Conservation (phyloP, 2,888 invertebrate species). For the Horisme vitalbata region DNA sequence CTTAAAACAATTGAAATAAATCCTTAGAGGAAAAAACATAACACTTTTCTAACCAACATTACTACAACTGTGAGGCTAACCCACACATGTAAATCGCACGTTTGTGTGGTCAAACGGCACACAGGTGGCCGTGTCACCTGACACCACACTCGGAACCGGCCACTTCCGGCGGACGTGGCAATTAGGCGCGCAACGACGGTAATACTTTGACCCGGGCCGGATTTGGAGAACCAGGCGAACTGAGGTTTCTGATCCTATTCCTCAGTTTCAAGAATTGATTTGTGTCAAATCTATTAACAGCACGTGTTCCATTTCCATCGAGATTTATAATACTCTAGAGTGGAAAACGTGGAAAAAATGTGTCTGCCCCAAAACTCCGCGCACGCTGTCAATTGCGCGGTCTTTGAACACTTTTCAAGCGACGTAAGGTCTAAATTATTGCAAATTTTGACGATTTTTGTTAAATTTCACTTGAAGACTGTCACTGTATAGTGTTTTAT, state of each 20-base stretch:
- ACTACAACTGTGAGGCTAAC: constrained; percentile 6
- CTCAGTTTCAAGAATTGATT: constrained; percentile 7
- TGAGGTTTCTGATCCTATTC: constrained; percentile 22
- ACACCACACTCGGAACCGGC: constrained; percentile 76
- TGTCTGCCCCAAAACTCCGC: no score
- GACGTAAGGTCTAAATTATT: no score
- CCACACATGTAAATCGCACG: constrained; percentile 13
- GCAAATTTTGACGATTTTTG: no score
- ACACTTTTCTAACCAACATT: constrained; percentile 6
- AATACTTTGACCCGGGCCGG: constrained; percentile 37
- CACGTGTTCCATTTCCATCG: no score
- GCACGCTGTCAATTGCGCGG: no score
- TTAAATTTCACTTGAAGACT: no score
- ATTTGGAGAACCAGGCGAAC: constrained; percentile 34
- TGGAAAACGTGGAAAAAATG: no score
- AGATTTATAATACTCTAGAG: no score
- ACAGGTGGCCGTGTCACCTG: constrained; percentile 77
- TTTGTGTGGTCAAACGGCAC: constrained; percentile 43
- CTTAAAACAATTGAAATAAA: no score
- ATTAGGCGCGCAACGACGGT: constrained; percentile 69
- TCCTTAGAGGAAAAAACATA: no score
- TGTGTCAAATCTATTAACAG: not conserved
- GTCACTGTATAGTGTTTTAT: no score
- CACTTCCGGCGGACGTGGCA: constrained; percentile 80
- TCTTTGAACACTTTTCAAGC: no score